Evolutionary conservation across 2,888 invertebrate species (phyloP), one percentile per base, ranked within the genome.

Genomic region (Polydrusus tereticollis): DNA sequence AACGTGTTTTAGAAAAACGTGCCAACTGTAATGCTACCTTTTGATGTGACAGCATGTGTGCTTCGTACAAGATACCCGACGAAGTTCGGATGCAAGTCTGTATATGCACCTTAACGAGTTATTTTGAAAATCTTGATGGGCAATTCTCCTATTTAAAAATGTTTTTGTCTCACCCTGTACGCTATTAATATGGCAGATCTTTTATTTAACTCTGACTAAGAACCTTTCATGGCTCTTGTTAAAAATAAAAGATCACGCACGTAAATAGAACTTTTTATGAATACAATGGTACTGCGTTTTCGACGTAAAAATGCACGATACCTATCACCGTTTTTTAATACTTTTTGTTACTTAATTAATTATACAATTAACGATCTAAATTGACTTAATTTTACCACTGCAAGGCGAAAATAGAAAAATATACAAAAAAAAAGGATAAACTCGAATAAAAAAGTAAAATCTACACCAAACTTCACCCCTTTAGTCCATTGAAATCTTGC

Each of bases 311-410:
- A 63, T n/a, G 63, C 69, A 63, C 12, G 52, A 63, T 69, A 67
- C 63, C 69, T 69, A 69, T 69, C 69, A 69, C 69, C 69, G 58
- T 47, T 64, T 69, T 50, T 38, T 50, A 69, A 69, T 69, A 69
- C 69, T 69, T 69, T 63, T 64, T 33, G 69, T 69, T 59, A 62
- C 50, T 43, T 50, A 50, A 0, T 67, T 45, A 21, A 23, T n/a
- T 43, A 23, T 41, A 43, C 36, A 59, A 59, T 59, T 59, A 43
- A 20, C 21, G n/a, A n/a, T 47, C 5, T 23, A 21, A 47, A 47
- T 47, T 47, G 47, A 47, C 47, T 47, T 41, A 41, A 12, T 41
- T 23, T 47, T 36, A 36, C 6, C 12, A 36, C 12, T 12, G n/a
- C 8, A 36, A 36, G 36, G 8, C 6, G 4, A 3, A 41, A 4